Conservation (phyloP, 2,797 vertebrate species). For the Columba guinea region DNA sequence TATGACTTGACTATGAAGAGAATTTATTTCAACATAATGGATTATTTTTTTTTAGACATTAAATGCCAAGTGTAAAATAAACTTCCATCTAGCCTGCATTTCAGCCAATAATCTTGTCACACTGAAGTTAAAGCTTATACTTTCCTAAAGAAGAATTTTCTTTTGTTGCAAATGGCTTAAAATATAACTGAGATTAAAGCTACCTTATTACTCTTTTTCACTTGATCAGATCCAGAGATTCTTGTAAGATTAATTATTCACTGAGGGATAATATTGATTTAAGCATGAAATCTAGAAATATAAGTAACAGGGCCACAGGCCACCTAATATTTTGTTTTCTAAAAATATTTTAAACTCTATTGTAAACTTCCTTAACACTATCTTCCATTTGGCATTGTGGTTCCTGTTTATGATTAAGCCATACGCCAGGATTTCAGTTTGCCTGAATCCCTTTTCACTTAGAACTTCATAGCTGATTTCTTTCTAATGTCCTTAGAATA, state of each 20-base stretch:
- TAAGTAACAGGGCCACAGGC: conserved; percentile 35
- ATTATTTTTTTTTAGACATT: conserved; percentile 41
- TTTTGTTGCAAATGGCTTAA: conserved; percentile 50
- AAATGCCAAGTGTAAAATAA: conserved; percentile 62
- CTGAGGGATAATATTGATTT: conserved; percentile 36
- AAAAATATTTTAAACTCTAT: conserved; percentile 66
- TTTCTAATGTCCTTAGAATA: conserved; percentile 54
- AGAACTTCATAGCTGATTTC: conserved; percentile 51
- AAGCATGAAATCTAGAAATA: conserved; percentile 63
- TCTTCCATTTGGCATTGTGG: conserved; percentile 63
- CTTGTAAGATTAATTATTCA: conserved; percentile 38
- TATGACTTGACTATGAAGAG: conserved; percentile 43
- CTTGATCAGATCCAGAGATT: conserved; percentile 31
- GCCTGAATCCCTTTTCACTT: conserved; percentile 60
- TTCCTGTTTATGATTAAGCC: conserved; percentile 40
- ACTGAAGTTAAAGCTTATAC: conserved; percentile 21
- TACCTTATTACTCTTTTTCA: conserved; percentile 41
- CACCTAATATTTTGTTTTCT: conserved; percentile 38
- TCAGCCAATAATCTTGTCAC: conserved; percentile 17
- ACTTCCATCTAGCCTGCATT: conserved; percentile 27
- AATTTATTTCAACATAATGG: conserved; percentile 48
- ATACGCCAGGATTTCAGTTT: conserved; percentile 54
- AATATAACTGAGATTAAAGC: conserved; percentile 46
- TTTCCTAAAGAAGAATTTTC: conserved; percentile 19
- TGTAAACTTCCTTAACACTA: no score